These are phyloP conservation scores for Orgyia antiqua DNA, from an alignment of 2,888 invertebrate species.

Conservation along the genomic window DNA sequence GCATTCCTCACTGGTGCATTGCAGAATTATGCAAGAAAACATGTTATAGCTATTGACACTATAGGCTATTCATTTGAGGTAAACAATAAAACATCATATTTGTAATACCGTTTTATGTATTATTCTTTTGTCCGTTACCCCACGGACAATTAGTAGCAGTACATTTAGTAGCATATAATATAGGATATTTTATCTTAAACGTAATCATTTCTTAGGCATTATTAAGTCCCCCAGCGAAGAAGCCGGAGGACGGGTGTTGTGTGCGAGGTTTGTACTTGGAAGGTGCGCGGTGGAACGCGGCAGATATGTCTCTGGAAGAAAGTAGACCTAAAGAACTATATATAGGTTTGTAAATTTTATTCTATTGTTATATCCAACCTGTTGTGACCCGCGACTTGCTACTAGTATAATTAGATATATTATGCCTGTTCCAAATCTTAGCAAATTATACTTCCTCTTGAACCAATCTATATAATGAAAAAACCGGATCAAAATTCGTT, in stretches of 20 bases:
- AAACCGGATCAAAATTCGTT: too few relatives aligned
- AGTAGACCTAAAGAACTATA: constrained; percentile 83
- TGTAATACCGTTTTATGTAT: background rate
- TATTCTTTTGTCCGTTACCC: too few relatives aligned
- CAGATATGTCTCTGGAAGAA: constrained; percentile 75
- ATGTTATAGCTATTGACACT: constrained; percentile 86
- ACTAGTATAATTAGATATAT: too few relatives aligned
- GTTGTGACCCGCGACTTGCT: too few relatives aligned
- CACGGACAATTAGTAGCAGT: too few relatives aligned
- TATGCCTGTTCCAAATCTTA: too few relatives aligned
- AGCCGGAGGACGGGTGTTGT: constrained; percentile 80
- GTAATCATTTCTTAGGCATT: too few relatives aligned
- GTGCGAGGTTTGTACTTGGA: constrained; percentile 85
- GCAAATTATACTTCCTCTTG: too few relatives aligned
- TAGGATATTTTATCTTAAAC: too few relatives aligned
- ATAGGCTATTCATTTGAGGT: constrained; percentile 81
- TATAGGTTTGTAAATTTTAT: constrained; percentile 68
- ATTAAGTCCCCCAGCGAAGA: constrained; percentile 50
- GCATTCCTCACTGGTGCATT: constrained; percentile 89
- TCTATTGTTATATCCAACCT: background rate
- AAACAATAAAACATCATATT: too few relatives aligned
- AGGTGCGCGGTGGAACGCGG: constrained; percentile 86
- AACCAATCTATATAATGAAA: too few relatives aligned
- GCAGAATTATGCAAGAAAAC: constrained; percentile 89
- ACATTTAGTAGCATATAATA: too few relatives aligned